A percentile compares a stretch with the other conserved stretches of the same genome.
Evolutionary conservation across 1,140 invertebrate species (phyloP).

Genomic region (Aphelinus certus): DNA sequence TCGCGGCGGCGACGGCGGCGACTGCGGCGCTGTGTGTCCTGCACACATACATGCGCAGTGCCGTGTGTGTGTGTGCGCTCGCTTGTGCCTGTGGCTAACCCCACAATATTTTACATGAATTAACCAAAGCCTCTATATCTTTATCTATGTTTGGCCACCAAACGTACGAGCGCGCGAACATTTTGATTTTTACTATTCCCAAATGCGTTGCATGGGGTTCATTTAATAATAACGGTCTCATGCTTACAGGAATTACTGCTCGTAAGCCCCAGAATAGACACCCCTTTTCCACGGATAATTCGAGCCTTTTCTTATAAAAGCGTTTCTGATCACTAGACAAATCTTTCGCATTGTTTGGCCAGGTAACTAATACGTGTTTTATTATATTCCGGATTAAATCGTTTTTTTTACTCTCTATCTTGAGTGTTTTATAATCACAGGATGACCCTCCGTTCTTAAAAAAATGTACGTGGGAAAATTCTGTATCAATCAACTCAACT

Average conservation of each 20-base stretch:
- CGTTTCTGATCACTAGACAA: neutral
- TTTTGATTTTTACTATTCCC: neutral
- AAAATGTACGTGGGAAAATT: slow-evolving; percentile 23
- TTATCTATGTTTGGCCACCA: neutral
- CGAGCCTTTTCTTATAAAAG: slow-evolving; percentile 16
- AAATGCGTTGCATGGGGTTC: slow-evolving; percentile 39
- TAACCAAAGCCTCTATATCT: neutral
- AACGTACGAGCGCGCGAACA: slow-evolving; percentile 52
- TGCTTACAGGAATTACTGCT: slow-evolving; percentile 25
- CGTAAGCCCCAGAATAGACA: too few species aligned
- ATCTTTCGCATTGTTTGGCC: slow-evolving; percentile 4
- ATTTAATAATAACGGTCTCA: slow-evolving; percentile 49
- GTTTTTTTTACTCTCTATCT: slow-evolving; percentile 9
- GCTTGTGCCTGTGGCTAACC: slow-evolving; percentile 35
- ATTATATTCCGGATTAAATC: slow-evolving; percentile 4
- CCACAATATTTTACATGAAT: neutral
- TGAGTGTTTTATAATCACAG: neutral
- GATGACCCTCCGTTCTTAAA: neutral
- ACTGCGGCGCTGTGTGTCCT: too few species aligned
- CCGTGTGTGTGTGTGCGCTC: too few species aligned
- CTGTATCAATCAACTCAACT: neutral
- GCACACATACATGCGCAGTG: too few species aligned
- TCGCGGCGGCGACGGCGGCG: too few species aligned
- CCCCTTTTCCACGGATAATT: slow-evolving; percentile 32
- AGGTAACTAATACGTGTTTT: slow-evolving; percentile 12